phyloP scores from a whole-genome alignment of 2,797 vertebrate genomes.

The Sternarchorhynchus goeldii region DNA sequence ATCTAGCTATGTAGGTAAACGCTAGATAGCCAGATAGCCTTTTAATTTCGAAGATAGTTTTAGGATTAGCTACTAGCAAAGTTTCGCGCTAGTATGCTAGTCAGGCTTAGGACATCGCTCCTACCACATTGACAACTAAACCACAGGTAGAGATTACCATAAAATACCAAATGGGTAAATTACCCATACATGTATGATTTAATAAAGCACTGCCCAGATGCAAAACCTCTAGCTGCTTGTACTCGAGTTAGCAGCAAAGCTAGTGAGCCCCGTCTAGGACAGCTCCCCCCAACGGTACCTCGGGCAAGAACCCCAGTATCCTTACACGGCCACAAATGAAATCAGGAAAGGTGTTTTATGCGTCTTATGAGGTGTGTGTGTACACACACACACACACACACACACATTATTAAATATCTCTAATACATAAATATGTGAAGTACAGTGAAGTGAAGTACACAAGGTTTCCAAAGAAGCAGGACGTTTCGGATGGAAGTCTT shows the following conservation, averaged over 20 bases:
- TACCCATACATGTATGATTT: no score
- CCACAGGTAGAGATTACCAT: no score
- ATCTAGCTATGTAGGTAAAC: no score
- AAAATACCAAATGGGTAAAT: no score
- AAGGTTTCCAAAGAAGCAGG: no score
- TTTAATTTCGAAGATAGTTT: constrained; percentile 2
- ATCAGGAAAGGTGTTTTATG: no score
- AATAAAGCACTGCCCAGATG: no score
- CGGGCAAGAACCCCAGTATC: no score
- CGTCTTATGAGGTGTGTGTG: no score
- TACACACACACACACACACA: not conserved
- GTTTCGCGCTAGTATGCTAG: not conserved
- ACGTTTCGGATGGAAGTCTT: no score
- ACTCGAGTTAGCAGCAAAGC: not conserved
- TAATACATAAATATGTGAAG: not conserved
- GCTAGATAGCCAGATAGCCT: not conserved
- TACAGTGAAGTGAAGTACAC: no score
- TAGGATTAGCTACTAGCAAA: constrained; percentile 5
- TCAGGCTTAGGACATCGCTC: not conserved
- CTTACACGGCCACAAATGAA: not conserved
- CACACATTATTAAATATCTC: not conserved
- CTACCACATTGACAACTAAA: no score
- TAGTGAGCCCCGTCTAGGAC: not conserved
- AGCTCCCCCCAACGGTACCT: constrained; percentile 25
- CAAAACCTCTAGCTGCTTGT: not conserved